Base-by-base conservation (phyloP, 2,888 invertebrate genomes). In the Drosophila lacicola region DNA sequence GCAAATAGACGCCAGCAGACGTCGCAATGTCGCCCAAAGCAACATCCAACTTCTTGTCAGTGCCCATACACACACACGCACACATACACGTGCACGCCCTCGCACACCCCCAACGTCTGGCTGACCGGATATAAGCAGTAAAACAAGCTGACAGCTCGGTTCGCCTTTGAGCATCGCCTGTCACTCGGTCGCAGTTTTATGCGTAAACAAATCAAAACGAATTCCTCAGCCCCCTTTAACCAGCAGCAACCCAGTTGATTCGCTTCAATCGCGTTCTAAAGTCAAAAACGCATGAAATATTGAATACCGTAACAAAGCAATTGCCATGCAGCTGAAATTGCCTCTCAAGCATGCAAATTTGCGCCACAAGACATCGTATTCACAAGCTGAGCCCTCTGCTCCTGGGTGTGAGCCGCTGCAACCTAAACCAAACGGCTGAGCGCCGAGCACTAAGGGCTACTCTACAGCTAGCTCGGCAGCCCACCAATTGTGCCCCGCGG, bases 401-500 rank as follows among this genome's bases (percentile, higher is more conserved):
- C 45, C 57, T 62, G 50, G 64, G 33, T 65, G 78, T 51, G 19
- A 45, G 21, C 42, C 46, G 78, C 46, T 49, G 42, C 21, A 29
- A 19, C 36, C 44, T 58, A 11, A 51, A 50, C 44, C 54, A 11
- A 51, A 50, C 47, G 54, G 66, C 55, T 13, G n/a, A 37, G 36
- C 5, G 29, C 17, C 19, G 34, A 46, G 14, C 6, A 4, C 33
- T n/a, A 3, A 29, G 41, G 53, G 13, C 13, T 13, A n/a, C 42
- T 3, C 25, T 17, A 11, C 19, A 19, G 39, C 25, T 3, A 3
- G 53, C 47, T 17, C 55, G 58, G 60, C 78, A 74, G 66, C 66
- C 89, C 84, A 81, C 76, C 84, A 87, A 89, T 87, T 84, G 80
- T 85, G 78, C 86, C 85, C 80, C 45, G 80, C 68, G 83, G 85